A percentile compares a stretch with the other conserved stretches of the same genome.
These are phyloP conservation scores for Stomatorhinus ivindoensis DNA, from an alignment of 2,113 vertebrate genomes.

Conservation along the genomic window DNA sequence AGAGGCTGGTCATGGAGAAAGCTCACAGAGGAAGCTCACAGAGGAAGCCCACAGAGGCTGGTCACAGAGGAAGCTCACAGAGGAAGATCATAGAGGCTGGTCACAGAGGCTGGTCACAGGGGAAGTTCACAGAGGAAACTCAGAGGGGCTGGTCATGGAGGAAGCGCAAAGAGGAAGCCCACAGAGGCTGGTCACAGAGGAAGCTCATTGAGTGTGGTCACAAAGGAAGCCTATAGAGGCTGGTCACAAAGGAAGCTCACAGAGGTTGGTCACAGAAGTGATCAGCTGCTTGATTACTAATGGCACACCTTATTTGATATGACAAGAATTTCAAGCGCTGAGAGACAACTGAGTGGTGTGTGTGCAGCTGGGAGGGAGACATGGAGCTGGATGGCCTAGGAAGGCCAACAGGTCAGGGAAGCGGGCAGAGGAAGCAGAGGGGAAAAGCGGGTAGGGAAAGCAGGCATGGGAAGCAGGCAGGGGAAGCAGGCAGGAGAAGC, in stretches of 20 bases:
- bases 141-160: no score
- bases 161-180: not conserved
- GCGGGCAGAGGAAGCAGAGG: not conserved
- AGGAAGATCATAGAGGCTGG: not conserved
- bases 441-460: not conserved
- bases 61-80: not conserved
- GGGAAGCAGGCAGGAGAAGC: not conserved
- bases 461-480: no score
- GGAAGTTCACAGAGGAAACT: no score
- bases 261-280: not conserved
- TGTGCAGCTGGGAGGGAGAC: not conserved
- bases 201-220: no score
- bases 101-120: no score
- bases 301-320: not conserved
- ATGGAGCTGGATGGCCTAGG: not conserved
- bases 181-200: not conserved
- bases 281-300: not conserved
- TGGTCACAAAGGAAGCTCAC: not conserved
- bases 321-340: not conserved
- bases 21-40: no score
- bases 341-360: not conserved
- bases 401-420: not conserved
- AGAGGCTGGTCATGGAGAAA: no score
- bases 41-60: no score
- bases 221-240: no score